Evolutionary conservation across 2,797 vertebrate species (phyloP), one percentile per base, ranked within the genome.

Genomic region (Pseudochaenichthys georgianus): DNA sequence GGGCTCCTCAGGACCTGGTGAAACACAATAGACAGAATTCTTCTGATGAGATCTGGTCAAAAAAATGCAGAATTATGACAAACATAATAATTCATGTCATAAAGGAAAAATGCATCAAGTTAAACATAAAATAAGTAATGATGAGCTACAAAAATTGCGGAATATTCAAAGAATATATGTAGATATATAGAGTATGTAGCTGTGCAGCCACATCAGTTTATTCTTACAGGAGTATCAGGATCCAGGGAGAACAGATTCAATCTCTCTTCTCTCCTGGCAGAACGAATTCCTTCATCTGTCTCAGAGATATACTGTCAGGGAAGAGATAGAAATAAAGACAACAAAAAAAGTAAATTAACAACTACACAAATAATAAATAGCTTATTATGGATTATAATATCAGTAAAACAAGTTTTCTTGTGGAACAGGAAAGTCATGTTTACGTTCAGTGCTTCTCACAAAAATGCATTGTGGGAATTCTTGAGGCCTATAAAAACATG

Each of bases 161-260:
- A 23, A 23, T 13, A 15, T 7, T 47, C 13, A 55, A 5, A 58
- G 13, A 41, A 46, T 38, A 38, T 38, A 38, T 38, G 8, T 38
- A 38, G 6, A 38, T 38, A 9, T 38, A 38, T 38, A 38, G 3
- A 28, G 28, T 28, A 28, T 28, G 28, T 38, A 38, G 6, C 9
- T 38, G 7, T 38, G 34, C 34, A 38, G 34, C 34, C 15, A 19
- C 28, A 63, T 12, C 41, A 0, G 34, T 58, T 63, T 42, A 28
- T 61, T 84, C 96, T 89, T 94, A 99, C 98, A 50, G 96, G 96
- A 80, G 97, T 96, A 77, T 99, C 98, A 11, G 97, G 96, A 87
- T 99, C 98, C 82, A 99, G 93, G 0, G 96, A 99, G 91, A 99
- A 99, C 60, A 99, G 94, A 89, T 99, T 99, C 13, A 99, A 83